Conservation (phyloP, 2,113 vertebrate genomes). For the Megalops atlanticus region DNA sequence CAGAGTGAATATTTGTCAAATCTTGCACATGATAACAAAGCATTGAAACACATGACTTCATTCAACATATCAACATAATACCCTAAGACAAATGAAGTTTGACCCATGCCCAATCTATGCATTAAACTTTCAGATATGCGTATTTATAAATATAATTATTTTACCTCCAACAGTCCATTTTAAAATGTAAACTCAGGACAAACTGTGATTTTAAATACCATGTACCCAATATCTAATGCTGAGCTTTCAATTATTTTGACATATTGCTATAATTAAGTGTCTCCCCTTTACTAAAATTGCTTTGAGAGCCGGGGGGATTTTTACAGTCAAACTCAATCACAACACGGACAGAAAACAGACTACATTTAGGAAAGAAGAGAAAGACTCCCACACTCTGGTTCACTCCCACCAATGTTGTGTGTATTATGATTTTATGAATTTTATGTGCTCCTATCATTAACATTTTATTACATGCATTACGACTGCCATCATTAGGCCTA, state of each 20-base stretch:
- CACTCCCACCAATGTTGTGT: not conserved
- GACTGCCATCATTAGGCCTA: not conserved
- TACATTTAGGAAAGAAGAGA: conserved; percentile 2
- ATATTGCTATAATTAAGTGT: conserved; percentile 4
- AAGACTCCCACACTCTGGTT: not conserved
- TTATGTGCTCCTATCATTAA: not conserved
- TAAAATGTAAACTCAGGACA: not conserved
- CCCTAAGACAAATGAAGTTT: too few relatives aligned
- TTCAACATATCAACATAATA: too few relatives aligned
- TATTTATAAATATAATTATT: not conserved
- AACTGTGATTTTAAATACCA: conserved; percentile 2
- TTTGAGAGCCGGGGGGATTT: conserved; percentile 7
- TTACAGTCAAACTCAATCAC: conserved; percentile 24
- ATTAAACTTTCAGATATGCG: not conserved
- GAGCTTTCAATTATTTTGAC: conserved; percentile 16
- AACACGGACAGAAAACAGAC: not conserved
- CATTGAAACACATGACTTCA: too few relatives aligned
- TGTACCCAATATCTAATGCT: conserved; percentile 1
- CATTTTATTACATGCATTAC: not conserved
- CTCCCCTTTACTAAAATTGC: not conserved
- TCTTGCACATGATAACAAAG: too few relatives aligned
- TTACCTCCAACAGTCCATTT: not conserved
- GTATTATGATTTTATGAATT: not conserved
- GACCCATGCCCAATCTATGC: too few relatives aligned
- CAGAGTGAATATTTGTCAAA: too few relatives aligned